phyloP scores from a whole-genome alignment of 2,797 vertebrate species.

The Parauchenoglanis punctatus region DNA sequence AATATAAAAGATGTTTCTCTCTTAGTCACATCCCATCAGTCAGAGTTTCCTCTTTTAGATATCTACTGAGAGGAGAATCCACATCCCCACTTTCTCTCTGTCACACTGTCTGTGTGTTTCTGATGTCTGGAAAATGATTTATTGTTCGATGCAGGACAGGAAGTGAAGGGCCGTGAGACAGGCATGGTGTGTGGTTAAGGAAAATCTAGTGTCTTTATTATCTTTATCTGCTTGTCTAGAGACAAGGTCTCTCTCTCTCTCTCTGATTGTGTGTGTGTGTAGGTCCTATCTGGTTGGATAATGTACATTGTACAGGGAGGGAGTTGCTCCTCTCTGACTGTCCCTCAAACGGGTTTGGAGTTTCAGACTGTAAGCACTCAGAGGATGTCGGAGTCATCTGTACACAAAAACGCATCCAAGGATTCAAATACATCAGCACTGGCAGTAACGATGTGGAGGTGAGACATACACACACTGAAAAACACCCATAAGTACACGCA shows the following conservation, averaged over 20 bases:
- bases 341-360: constrained; percentile 88
- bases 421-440: constrained; percentile 85
- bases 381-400: constrained; percentile 94
- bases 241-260: neutral
- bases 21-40: neutral
- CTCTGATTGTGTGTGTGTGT: constrained; percentile 36
- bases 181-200: neutral
- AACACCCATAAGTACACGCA: neutral
- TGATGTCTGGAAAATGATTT: constrained; percentile 54
- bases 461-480: constrained; percentile 29
- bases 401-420: constrained; percentile 87
- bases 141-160: constrained; percentile 61
- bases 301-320: constrained; percentile 84
- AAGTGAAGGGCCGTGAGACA: constrained; percentile 47
- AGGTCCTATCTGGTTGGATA: constrained; percentile 94
- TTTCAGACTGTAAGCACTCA: constrained; percentile 91
- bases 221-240: neutral
- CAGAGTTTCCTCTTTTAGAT: constrained; percentile 40
- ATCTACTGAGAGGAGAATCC: constrained; percentile 40
- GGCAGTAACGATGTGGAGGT: constrained; percentile 79
- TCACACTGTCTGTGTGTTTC: constrained; percentile 44
- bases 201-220: neutral
- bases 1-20: neutral
- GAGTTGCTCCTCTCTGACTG: constrained; percentile 85
- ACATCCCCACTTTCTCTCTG: neutral